Evolutionary conservation across 2,113 vertebrate species (phyloP), one percentile per base, ranked within the genome.

Genomic region (Oriolus oriolus): DNA sequence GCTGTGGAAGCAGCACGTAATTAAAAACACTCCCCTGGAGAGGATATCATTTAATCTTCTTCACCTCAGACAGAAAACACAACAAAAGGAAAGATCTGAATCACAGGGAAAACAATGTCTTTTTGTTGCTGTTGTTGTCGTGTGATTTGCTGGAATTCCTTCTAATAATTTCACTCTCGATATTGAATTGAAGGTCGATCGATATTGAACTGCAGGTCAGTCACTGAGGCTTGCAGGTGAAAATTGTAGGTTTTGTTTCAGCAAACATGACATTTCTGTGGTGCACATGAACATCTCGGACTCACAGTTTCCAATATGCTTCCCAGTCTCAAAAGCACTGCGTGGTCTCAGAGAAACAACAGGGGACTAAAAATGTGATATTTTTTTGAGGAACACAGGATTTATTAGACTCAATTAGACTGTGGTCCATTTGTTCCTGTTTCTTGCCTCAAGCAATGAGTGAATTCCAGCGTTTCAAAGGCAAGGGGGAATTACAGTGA

Each of bases 351-450:
- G 85, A 68, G 71, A 37, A 73, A 84, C 63, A 80, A 52, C 17
- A 16, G 75, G 61, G 54, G 63, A 89, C 78, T 87, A 47, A 92
- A 95, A 94, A n/a, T 66, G 66, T 22, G 44, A 45, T 89, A 27
- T 87, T 94, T 96, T 95, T 70, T 87, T 66, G 91, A 96, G 82
- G 81, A 91, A 74, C 76, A 90, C 13, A 74, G 84, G 70, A 96
- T 94, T 94, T 96, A 94, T 95, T 77, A 93, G 71, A 60, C 42
- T 80, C 94, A 95, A 84, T 96, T 95, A 96, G 71, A 21, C 42
- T 6, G 11, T 9, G 31, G 77, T 73, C 79, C 54, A 53, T 94
- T 96, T 93, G 70, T 87, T 95, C 71, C 39, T 39, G 33, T 79
- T 74, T 66, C 66, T 89, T 70, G 87, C 89, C 75, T 87, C 78